Evolutionary conservation across 2,113 vertebrate species (phyloP).

Genomic region (Reinhardtius hippoglossoides): DNA sequence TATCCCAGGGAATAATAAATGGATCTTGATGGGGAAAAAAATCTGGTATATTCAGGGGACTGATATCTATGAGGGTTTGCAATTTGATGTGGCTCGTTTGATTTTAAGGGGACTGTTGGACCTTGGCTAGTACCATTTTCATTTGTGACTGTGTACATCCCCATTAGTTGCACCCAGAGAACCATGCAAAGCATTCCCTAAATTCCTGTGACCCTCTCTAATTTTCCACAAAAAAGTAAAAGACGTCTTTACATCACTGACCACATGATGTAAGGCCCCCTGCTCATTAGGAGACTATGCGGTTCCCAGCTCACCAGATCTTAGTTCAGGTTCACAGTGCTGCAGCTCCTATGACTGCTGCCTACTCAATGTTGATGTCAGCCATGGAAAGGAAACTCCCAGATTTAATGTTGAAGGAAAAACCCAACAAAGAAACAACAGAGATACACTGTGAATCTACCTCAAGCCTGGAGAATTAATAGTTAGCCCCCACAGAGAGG

Average conservation of each 20-base stretch:
- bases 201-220: neutral
- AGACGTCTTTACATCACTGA: neutral
- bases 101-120: no score
- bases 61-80: no score
- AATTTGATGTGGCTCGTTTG: no score
- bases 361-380: constrained; percentile 35
- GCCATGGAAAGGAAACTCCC: constrained; percentile 24
- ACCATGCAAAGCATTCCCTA: neutral
- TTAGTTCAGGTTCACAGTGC: neutral
- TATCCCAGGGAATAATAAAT: no score
- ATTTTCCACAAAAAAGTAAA: constrained; percentile 7
- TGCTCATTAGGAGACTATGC: constrained; percentile 20
- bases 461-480: constrained; percentile 41
- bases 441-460: constrained; percentile 24
- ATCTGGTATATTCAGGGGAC: no score
- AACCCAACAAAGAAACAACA: constrained; percentile 7
- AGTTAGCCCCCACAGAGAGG: constrained; percentile 39
- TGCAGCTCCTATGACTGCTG: neutral
- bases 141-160: neutral
- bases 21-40: no score
- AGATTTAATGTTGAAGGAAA: constrained; percentile 12
- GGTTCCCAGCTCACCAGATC: neutral
- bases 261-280: neutral
- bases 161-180: neutral
- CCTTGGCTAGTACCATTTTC: neutral